These are phyloP conservation scores for Pyrgilauda ruficollis DNA, from an alignment of 2,113 vertebrate genomes.

Conservation along the genomic window DNA sequence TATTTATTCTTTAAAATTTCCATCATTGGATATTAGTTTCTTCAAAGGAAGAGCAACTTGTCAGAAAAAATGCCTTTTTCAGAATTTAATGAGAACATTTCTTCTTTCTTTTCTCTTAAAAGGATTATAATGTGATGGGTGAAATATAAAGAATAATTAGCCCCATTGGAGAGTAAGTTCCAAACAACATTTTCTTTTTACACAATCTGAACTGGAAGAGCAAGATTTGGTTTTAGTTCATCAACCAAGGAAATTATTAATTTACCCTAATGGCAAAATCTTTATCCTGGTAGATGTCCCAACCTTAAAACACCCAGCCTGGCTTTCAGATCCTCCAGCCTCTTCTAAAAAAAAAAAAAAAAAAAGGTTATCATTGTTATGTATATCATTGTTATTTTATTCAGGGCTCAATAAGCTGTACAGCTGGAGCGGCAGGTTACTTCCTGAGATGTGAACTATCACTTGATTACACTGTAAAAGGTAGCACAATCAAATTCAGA, in stretches of 20 bases:
- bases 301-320: not conserved
- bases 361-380: too few species aligned
- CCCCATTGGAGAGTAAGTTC: conserved; percentile 61
- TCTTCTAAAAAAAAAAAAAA: not conserved
- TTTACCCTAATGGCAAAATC: not conserved
- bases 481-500: not conserved
- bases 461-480: not conserved
- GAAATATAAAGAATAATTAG: conserved; percentile 69
- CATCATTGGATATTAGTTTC: not conserved
- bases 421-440: not conserved
- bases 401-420: not conserved
- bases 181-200: conserved; percentile 38
- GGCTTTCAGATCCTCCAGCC: not conserved
- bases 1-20: conserved; percentile 29
- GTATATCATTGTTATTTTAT: not conserved
- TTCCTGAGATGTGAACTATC: not conserved
- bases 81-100: conserved; percentile 70
- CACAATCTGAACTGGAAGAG: not conserved
- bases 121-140: conserved; percentile 61
- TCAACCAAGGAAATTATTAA: not conserved
- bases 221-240: not conserved
- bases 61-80: conserved; percentile 41
- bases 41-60: conserved; percentile 50
- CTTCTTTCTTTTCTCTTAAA: conserved; percentile 69
- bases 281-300: not conserved